Base-by-base conservation (phyloP, 2,888 invertebrate species). In the Coenonympha glycerion region DNA sequence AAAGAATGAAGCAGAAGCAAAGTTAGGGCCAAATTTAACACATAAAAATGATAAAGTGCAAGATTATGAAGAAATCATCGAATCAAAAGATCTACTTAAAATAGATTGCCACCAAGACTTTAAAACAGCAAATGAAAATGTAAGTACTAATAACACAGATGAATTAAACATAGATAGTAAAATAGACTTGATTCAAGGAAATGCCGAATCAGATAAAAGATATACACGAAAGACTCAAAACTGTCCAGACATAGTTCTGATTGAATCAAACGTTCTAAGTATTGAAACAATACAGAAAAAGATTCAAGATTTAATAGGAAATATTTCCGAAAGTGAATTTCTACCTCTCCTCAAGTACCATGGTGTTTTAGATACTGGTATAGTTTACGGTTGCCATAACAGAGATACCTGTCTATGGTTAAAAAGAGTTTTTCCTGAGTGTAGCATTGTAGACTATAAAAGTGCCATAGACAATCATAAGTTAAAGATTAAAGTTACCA, bases 361-460 rank as follows among this genome's bases (percentile, higher is more conserved):
- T 31, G 81, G 81, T 1, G 55, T 73, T 1, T 57, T 71, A 64
- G 62, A 73, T 56, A 71, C 70, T 51, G 67, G 59, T 0, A 19
- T 82, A 0, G 39, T 74, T 0, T 81, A 80, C 44, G 67, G 62
- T 55, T 82, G 79, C 57, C 64, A 74, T 28, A 65, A 64, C 18
- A 61, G 71, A 53, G 59, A 61, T 8, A 63, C 69, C 19, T 64
- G 57, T 34, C 19, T 51, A 1, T 69, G 72, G 61, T 51, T 76
- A 1, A 48, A 59, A 47, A 58, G 60, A 2, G 37, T 56, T 6
- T 11, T 68, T 6, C 52, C 49, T 44, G 55, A 49, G 47, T 51
- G 65, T 4, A 58, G 53, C 39, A 33, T 65, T 18, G 42, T 58
- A 6, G 47, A 53, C 3, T 42, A 40, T 18, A 47, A 19, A 1